Evolutionary conservation across 2,888 invertebrate genomes (phyloP).

Genomic region (Carpatolechia fugitivella): DNA sequence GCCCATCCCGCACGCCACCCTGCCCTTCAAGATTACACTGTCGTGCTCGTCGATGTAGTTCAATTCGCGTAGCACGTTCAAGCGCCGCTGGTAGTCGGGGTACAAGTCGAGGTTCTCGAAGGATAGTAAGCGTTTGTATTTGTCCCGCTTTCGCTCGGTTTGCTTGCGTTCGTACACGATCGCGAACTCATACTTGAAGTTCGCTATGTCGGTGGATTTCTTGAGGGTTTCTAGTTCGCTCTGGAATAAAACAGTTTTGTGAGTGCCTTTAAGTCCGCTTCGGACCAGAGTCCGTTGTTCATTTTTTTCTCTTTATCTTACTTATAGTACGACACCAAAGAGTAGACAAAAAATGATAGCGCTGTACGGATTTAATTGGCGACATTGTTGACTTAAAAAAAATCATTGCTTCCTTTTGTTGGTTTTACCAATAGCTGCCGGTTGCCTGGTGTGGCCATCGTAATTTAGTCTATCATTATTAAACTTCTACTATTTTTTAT

Average conservation of each 20-base stretch:
- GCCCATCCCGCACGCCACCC: conserved; percentile 73
- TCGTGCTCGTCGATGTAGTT: conserved; percentile 81
- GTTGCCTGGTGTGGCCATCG: no score
- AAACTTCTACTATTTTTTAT: no score
- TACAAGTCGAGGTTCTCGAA: conserved; percentile 91
- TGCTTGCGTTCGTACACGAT: conserved; percentile 86
- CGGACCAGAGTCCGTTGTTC: no score
- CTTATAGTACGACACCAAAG: no score
- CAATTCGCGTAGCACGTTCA: conserved; percentile 86
- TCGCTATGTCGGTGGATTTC: conserved; percentile 85
- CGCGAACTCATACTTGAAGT: conserved; percentile 88
- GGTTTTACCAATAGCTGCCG: no score
- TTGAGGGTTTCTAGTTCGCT: conserved; percentile 68
- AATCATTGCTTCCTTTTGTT: no score
- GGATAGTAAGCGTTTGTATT: conserved; percentile 87
- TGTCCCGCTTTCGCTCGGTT: conserved; percentile 83
- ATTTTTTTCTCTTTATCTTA: no score
- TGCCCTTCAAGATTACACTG: conserved; percentile 65
- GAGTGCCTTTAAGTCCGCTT: no score
- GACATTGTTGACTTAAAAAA: no score
- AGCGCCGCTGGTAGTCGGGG: conserved; percentile 92
- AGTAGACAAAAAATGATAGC: no score
- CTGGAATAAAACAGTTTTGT: conserved; percentile 37
- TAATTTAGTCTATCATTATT: no score
- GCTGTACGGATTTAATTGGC: no score